Evolutionary conservation across 2,797 vertebrate genomes (phyloP).

Genomic region (Coregonus suidteri): DNA sequence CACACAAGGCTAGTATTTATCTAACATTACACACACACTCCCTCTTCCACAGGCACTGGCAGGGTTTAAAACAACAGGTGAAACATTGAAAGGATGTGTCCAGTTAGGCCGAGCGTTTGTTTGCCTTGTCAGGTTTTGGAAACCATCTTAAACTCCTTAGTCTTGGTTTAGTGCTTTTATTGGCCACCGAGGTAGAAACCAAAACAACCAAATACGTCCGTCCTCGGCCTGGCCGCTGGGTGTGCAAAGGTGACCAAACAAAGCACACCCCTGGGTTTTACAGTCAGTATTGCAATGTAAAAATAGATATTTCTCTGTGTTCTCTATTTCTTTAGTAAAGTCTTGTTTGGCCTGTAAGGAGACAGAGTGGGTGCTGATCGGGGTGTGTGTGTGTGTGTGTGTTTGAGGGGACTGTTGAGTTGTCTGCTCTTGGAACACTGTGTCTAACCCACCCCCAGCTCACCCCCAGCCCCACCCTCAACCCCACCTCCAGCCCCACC

Average conservation of each 20-base stretch:
- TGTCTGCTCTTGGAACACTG: conserved; percentile 23
- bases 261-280: conserved; percentile 39
- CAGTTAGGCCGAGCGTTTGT: not conserved
- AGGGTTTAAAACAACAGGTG: conserved; percentile 54
- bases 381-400: conserved; percentile 13
- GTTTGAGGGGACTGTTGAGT: conserved; percentile 1
- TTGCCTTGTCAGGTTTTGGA: conserved; percentile 17
- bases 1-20: not conserved
- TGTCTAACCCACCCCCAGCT: conserved; percentile 37
- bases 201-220: conserved; percentile 55
- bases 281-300: conserved; percentile 24
- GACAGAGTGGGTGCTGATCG: not conserved
- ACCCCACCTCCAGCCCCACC: conserved; percentile 30
- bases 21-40: conserved; percentile 1
- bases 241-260: conserved; percentile 47
- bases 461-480: conserved; percentile 21
- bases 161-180: conserved; percentile 46
- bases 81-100: conserved; percentile 34
- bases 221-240: conserved; percentile 30
- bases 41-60: not conserved
- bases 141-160: conserved; percentile 28
- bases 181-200: conserved; percentile 39
- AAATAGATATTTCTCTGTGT: conserved; percentile 20
- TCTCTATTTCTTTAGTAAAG: not conserved
- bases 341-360: not conserved